phyloP scores from a whole-genome alignment of 2,888 invertebrate species.

The Rotaria macrura region DNA sequence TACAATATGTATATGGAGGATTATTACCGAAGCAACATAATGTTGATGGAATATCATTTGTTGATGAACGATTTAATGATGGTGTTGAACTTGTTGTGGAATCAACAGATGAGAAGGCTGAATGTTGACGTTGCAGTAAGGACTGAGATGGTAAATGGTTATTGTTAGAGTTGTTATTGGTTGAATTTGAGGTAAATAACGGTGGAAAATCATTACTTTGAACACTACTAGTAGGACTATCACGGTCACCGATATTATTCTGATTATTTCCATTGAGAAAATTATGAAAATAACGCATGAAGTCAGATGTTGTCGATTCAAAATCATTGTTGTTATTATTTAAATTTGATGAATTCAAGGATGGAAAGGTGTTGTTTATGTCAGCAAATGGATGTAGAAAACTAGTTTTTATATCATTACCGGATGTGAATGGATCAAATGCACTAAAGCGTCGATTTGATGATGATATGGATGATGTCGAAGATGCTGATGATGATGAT shows the following conservation, averaged over 20 bases:
- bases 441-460: slow-evolving; percentile 17
- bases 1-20: slow-evolving; percentile 22
- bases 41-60: not conserved
- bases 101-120: not conserved
- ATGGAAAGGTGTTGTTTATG: not conserved
- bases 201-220: not conserved
- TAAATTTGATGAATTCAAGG: not conserved
- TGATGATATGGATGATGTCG: slow-evolving; percentile 25
- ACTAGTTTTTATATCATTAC: not conserved
- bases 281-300: slow-evolving; percentile 7
- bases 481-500: slow-evolving; percentile 20
- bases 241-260: not conserved
- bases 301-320: not conserved
- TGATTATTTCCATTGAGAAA: not conserved
- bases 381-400: not conserved
- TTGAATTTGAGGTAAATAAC: not conserved
- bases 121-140: not conserved
- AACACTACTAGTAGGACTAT: not conserved
- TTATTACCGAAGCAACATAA: slow-evolving; percentile 5
- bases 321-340: not conserved
- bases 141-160: not conserved
- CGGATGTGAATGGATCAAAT: not conserved
- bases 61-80: not conserved
- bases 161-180: not conserved
- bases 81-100: not conserved